Evolutionary conservation across 2,888 invertebrate genomes (phyloP), one percentile per base, ranked within the genome.

Genomic region (Prostheceraeus crozeri): DNA sequence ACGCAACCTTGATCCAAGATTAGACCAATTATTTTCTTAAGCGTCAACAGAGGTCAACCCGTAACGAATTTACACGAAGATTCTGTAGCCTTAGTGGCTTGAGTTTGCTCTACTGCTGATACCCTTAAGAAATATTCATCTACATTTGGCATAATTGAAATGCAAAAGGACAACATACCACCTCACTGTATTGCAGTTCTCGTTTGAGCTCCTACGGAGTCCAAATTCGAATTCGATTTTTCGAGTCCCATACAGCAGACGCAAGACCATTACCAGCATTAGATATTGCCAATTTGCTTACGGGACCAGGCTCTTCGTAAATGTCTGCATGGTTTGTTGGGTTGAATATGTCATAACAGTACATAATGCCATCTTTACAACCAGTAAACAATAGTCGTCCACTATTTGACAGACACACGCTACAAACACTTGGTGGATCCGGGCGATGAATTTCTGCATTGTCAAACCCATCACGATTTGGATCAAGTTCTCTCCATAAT

Each of bases 141-240:
- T n/a, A n/a, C n/a, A n/a, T n/a, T n/a, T n/a, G n/a, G n/a, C n/a
- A n/a, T n/a, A n/a, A n/a, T n/a, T n/a, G n/a, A n/a, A n/a, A n/a
- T n/a, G n/a, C n/a, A n/a, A n/a, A n/a, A n/a, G n/a, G n/a, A n/a
- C n/a, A n/a, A n/a, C n/a, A n/a, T n/a, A n/a, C n/a, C n/a, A n/a
- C n/a, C n/a, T n/a, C n/a, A n/a, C n/a, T n/a, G n/a, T n/a, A n/a
- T n/a, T n/a, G n/a, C n/a, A n/a, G n/a, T n/a, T n/a, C n/a, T n/a
- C n/a, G n/a, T n/a, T n/a, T n/a, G n/a, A n/a, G n/a, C n/a, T n/a
- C n/a, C n/a, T n/a, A 40, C 6, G 40, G 40, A 40, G 21, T 40
- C n/a, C n/a, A 40, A 10, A 55, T 55, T 55, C 55, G 4, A 21
- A 55, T 36, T 3, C 55, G 35, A 16, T 55, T 55, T 36, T 55